Evolutionary conservation across 2,797 vertebrate species (phyloP).

Genomic region (Peromyscus melanophrys): DNA sequence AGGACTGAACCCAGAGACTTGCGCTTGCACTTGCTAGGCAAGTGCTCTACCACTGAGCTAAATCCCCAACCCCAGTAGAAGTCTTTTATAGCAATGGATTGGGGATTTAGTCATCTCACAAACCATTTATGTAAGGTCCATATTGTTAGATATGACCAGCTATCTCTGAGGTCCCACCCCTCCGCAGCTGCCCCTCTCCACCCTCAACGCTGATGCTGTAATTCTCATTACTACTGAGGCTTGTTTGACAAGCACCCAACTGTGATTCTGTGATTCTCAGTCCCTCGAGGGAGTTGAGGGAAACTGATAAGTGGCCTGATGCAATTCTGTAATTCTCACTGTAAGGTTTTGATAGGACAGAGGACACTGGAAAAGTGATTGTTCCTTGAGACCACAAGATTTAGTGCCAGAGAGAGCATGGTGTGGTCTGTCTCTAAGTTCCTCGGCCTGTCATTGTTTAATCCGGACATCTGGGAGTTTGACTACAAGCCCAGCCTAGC

Average conservation of each 20-base stretch:
- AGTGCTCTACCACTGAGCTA: not conserved
- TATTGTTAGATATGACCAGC: not conserved
- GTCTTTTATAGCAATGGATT: not conserved
- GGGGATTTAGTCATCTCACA: not conserved
- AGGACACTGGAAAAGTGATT: not conserved
- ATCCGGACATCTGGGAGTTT: not conserved
- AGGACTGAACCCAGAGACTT: not conserved
- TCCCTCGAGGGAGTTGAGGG: not conserved
- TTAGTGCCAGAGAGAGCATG: not conserved
- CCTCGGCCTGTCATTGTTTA: not conserved
- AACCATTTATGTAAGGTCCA: too few species aligned
- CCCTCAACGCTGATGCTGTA: not conserved
- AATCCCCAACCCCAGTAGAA: not conserved
- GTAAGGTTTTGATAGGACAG: too few species aligned
- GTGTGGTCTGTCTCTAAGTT: not conserved
- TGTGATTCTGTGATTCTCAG: not conserved
- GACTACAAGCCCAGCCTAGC: not conserved
- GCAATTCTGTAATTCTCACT: not conserved
- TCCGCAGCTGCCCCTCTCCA: not conserved
- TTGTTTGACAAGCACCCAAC: not conserved
- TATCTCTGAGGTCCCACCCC: too few species aligned
- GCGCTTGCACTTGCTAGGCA: not conserved
- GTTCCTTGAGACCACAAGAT: too few species aligned
- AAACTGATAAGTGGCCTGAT: not conserved
- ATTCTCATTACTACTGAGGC: not conserved